phyloP scores from a whole-genome alignment of 2,113 vertebrate genomes.

The Chaenocephalus aceratus region DNA sequence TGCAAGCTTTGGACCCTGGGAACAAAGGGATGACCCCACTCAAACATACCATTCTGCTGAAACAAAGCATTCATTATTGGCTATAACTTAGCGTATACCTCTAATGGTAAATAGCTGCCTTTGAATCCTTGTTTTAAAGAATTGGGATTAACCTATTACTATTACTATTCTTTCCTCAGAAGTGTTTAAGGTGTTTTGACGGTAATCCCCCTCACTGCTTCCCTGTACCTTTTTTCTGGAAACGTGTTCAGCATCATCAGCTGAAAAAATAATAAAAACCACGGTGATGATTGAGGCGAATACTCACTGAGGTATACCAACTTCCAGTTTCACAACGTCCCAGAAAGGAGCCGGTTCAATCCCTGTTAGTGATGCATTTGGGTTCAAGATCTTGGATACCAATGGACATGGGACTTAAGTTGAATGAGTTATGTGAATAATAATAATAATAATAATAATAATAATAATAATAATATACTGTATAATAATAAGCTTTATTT shows the following conservation, averaged over 20 bases:
- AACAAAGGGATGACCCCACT: too few species aligned
- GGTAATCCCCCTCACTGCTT: background rate
- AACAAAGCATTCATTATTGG: too few species aligned
- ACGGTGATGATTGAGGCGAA: background rate
- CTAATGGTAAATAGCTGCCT: too few species aligned
- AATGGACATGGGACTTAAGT: background rate
- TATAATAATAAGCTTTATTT: too few species aligned
- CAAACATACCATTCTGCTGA: too few species aligned
- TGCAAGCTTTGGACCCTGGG: too few species aligned
- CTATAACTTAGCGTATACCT: too few species aligned
- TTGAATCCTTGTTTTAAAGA: too few species aligned
- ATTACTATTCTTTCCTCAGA: constrained; percentile 15
- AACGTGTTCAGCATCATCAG: background rate
- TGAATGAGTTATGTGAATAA: too few species aligned
- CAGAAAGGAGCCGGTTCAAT: background rate
- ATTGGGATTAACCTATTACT: too few species aligned
- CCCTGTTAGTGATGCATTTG: background rate
- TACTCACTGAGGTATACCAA: background rate
- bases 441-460: too few species aligned
- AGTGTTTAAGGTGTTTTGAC: background rate
- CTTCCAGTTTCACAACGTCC: background rate
- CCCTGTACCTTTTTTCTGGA: constrained; percentile 4
- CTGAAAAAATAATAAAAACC: background rate
- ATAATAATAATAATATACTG: too few species aligned
- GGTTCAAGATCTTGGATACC: background rate